phyloP scores from a whole-genome alignment of 2,797 vertebrate species.

The Botia almorhae region DNA sequence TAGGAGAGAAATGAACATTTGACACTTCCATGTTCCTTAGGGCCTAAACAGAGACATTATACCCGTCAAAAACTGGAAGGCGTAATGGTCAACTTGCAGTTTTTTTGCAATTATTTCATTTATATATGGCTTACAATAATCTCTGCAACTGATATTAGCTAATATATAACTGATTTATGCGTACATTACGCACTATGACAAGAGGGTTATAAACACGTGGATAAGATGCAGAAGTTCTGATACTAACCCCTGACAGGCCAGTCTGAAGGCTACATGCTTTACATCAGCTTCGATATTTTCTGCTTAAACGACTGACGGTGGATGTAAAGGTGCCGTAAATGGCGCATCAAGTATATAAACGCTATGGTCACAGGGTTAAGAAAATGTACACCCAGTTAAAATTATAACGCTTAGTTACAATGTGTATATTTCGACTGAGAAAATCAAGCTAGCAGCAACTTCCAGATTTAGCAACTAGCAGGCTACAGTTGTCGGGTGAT shows the following conservation, averaged over 20 bases:
- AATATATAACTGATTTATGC: neutral
- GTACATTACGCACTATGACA: too few species aligned
- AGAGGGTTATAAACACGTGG: too few species aligned
- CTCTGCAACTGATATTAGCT: neutral
- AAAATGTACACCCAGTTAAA: neutral
- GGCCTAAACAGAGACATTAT: neutral
- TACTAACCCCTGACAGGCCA: too few species aligned
- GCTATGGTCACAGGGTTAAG: neutral
- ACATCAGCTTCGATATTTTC: too few species aligned
- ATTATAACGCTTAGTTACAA: neutral
- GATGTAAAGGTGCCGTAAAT: neutral
- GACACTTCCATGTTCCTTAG: too few species aligned
- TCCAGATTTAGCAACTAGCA: conserved; percentile 30
- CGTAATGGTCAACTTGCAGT: neutral
- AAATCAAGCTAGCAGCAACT: conserved; percentile 5
- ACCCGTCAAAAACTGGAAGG: neutral
- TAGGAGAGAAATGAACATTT: neutral
- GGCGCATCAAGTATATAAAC: neutral
- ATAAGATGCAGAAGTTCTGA: too few species aligned
- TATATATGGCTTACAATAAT: neutral
- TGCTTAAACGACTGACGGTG: neutral
- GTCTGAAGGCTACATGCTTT: too few species aligned
- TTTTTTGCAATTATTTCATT: neutral
- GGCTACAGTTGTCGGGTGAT: neutral
- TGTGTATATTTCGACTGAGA: neutral